These are phyloP conservation scores for Cremastobaeus sp. DNA, from an alignment of 2,888 invertebrate genomes.

Conservation along the genomic window DNA sequence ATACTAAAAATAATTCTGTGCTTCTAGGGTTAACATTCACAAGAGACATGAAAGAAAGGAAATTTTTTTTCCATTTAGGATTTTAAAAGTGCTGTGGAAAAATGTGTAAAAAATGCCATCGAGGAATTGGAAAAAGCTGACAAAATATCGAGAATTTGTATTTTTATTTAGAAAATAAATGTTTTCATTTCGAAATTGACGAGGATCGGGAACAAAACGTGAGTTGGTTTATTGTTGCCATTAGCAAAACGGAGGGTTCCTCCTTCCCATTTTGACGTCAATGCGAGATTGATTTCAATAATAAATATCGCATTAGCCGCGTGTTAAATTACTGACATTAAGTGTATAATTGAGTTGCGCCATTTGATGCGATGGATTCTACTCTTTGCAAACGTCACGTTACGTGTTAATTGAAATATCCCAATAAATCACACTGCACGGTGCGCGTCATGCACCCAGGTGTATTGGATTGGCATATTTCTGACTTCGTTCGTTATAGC, in stretches of 20 bases:
- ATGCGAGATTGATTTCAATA: conserved; percentile 48
- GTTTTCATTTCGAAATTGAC: too few relatives aligned
- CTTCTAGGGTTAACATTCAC: too few relatives aligned
- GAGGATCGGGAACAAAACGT: too few relatives aligned
- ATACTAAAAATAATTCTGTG: too few relatives aligned
- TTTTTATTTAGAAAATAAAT: too few relatives aligned
- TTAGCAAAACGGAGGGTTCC: conserved; percentile 16
- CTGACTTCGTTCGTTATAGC: conserved; percentile 22
- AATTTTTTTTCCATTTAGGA: too few relatives aligned
- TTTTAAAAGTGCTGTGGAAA: too few relatives aligned
- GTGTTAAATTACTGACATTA: conserved; percentile 43
- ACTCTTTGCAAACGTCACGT: conserved; percentile 58
- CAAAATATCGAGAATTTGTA: too few relatives aligned
- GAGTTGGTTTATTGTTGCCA: neutral
- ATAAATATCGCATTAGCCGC: conserved; percentile 42
- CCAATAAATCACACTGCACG: conserved; percentile 49
- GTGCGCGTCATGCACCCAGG: conserved; percentile 34
- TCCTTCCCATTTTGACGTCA: conserved; percentile 7
- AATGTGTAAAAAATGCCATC: too few relatives aligned
- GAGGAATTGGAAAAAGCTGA: too few relatives aligned
- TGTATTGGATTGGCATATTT: conserved; percentile 49
- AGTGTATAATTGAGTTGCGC: conserved; percentile 48
- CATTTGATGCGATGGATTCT: conserved; percentile 30
- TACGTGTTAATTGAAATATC: conserved; percentile 58
- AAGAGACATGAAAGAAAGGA: too few relatives aligned